Evolutionary conservation across 2,113 vertebrate species (phyloP).

Genomic region (Pyrgilauda ruficollis): DNA sequence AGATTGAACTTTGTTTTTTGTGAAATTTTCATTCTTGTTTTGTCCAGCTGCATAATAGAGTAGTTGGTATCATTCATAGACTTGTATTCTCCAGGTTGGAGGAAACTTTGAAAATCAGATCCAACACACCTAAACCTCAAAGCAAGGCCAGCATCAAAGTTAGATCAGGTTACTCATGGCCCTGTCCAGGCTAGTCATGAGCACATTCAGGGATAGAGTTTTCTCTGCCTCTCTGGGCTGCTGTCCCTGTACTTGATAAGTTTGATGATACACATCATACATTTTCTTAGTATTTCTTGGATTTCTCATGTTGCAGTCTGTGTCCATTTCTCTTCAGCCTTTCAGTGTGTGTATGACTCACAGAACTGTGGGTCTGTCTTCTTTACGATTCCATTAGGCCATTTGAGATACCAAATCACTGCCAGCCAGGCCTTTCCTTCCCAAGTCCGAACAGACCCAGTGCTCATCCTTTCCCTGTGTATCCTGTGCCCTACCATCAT

Average conservation of each 20-base stretch:
- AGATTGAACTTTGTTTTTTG: neutral
- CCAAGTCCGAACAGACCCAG: neutral
- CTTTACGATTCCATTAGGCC: neutral
- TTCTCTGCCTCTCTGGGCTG: neutral
- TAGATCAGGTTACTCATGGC: neutral
- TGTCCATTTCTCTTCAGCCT: neutral
- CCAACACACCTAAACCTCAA: neutral
- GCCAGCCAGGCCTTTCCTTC: neutral
- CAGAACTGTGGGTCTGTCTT: neutral
- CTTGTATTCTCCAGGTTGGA: neutral
- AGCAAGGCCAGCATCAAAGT: neutral
- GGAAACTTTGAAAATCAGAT: neutral
- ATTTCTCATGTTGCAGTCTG: neutral
- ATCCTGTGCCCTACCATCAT: neutral
- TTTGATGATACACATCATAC: neutral
- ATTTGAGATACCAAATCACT: neutral
- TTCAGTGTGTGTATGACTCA: neutral
- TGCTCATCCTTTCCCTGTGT: neutral
- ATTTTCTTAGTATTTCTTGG: neutral
- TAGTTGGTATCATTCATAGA: neutral
- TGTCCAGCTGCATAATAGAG: neutral
- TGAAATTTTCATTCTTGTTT: neutral
- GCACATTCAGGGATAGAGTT: neutral
- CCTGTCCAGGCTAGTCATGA: neutral
- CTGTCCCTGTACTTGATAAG: neutral